phyloP scores from a whole-genome alignment of 2,888 invertebrate species.

The Rambutsinella grinnellia region DNA sequence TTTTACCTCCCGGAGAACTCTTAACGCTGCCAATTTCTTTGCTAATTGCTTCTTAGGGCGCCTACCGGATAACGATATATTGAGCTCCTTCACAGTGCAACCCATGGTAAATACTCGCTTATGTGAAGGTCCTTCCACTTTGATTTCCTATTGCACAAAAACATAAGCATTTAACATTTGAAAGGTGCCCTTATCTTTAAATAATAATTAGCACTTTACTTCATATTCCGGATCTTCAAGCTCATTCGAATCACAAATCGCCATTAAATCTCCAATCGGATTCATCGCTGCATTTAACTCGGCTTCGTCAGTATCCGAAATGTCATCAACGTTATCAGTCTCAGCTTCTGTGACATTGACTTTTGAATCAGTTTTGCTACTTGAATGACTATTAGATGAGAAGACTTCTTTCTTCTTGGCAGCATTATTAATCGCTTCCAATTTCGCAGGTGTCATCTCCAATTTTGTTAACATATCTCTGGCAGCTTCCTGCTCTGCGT shows the following conservation, averaged over 20 bases:
- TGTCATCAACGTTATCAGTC: neutral
- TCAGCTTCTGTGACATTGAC: neutral
- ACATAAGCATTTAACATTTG: too few relatives aligned
- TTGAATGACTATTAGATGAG: neutral
- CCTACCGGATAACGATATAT: neutral
- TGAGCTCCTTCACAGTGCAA: neutral
- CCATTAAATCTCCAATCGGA: conserved; percentile 32
- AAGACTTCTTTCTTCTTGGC: conserved; percentile 10
- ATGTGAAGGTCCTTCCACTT: conserved; percentile 50
- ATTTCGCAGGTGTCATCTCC: conserved; percentile 36
- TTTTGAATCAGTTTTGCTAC: neutral
- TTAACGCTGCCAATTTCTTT: conserved; percentile 24
- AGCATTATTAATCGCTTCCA: conserved; percentile 19
- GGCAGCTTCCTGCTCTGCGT: conserved; percentile 52
- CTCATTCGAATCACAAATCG: conserved; percentile 13
- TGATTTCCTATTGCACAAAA: conserved; percentile 35
- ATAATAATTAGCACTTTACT: conserved; percentile 11
- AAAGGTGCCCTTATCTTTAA: too few relatives aligned
- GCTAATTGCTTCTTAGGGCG: conserved; percentile 21
- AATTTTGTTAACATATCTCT: conserved; percentile 17
- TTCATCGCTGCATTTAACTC: conserved; percentile 10
- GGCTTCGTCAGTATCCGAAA: conserved; percentile 21
- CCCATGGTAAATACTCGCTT: conserved; percentile 31
- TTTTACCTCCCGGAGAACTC: conserved; percentile 14
- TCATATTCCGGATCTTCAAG: conserved; percentile 37